phyloP scores from a whole-genome alignment of 2,113 vertebrate genomes.

The Clarias magur region DNA sequence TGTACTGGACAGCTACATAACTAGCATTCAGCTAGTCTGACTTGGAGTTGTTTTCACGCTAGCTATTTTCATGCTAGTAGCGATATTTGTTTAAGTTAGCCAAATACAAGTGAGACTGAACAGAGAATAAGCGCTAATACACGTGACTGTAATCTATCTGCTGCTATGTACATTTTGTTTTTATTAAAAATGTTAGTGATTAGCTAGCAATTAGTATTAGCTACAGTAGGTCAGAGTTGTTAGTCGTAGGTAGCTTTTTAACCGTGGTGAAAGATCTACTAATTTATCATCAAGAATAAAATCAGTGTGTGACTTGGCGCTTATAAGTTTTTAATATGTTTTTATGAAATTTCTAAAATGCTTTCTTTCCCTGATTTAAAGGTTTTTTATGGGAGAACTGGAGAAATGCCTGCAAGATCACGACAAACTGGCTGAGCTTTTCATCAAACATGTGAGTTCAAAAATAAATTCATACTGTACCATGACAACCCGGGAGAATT shows the following conservation, averaged over 20 bases:
- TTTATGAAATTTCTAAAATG: neutral
- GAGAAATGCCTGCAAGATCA: slow-evolving; percentile 93
- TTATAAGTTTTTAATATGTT: too few species aligned
- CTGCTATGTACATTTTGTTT: neutral
- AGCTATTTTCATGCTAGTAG: neutral
- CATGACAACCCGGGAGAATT: neutral
- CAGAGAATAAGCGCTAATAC: neutral
- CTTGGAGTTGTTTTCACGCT: neutral
- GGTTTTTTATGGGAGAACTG: slow-evolving; percentile 94
- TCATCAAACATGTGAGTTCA: slow-evolving; percentile 89
- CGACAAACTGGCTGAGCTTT: slow-evolving; percentile 91
- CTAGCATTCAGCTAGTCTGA: neutral
- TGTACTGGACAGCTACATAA: neutral
- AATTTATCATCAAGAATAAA: neutral
- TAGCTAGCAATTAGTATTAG: neutral
- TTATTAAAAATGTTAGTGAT: neutral
- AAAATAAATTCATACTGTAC: too few species aligned
- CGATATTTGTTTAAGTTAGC: neutral
- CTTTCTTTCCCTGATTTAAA: slow-evolving; percentile 59
- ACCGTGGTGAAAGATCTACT: neutral
- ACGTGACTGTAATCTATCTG: neutral
- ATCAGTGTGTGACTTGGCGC: neutral
- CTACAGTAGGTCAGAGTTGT: neutral
- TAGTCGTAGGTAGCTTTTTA: neutral
- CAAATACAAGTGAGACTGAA: neutral